Evolutionary conservation across 1,140 invertebrate genomes (phyloP), one percentile per base, ranked within the genome.

Genomic region (Ostrea edulis): DNA sequence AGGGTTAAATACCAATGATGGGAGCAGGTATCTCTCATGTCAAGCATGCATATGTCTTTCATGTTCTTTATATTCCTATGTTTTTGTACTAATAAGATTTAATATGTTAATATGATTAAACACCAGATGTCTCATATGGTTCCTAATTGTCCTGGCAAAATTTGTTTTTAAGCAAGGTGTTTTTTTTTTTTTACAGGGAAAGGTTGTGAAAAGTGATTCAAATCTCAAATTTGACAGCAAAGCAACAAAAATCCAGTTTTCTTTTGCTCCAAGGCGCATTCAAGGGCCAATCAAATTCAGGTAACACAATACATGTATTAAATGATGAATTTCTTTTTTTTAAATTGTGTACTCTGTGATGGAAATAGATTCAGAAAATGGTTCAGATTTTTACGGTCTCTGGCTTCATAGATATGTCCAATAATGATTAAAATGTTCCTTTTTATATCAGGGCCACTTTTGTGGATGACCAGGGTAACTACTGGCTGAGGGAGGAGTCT

Each of bases 401-500:
- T 44, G 35, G 5, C 35, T 44, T 44, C 35, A 44, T 44, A 29
- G 12, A 83, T 44, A 53, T 52, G 44, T 83, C 14, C 20, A 29
- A 9, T 54, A 54, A 53, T 52, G 22, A 83, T 83, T 22, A 20
- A 44, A 44, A 4, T 7, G 5, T 7, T n/a, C n/a, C 20, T 83
- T 83, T n/a, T 53, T 44, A 44, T 44, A 85, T 89, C 88, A 92
- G 92, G 82, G 91, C 90, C 12, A 91, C 92, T 17, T 92, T 93
- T 89, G 88, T 93, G 86, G 91, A 91, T 14, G 86, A 89, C 87
- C 88, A 90, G 71, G 12, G 20, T 44, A 89, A 86, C 12, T 93
- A 89, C 88, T 93, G 92, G 92, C 86, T 92, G 81, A 87, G 88
- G 84, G 92, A 93, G 86, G 88, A 90, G 65, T 93, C 92, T 7